Conservation (phyloP, 2,113 vertebrate genomes). For the Equus quagga region DNA sequence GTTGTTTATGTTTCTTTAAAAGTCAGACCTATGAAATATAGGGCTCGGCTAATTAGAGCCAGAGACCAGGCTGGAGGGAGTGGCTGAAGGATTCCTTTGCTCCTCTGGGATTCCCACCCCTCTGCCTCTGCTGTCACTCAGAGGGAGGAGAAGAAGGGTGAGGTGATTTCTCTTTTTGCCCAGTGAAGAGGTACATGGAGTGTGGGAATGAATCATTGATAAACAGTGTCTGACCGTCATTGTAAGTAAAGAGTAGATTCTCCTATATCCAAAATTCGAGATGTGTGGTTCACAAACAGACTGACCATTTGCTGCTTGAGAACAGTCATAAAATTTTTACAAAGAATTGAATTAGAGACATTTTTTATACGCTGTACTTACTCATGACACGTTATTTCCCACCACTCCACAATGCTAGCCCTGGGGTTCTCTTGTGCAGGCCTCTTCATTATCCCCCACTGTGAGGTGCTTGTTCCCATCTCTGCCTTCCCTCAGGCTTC, state of each 20-base stretch:
- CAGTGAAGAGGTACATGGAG: background rate
- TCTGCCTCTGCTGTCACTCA: background rate
- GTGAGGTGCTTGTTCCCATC: background rate
- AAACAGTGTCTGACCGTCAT: background rate
- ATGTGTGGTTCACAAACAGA: background rate
- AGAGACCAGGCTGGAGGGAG: background rate
- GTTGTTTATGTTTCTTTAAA: constrained; percentile 46
- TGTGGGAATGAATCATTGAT: background rate
- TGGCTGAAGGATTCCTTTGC: no score
- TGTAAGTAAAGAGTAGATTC: background rate
- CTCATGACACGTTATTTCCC: background rate
- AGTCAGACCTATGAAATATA: constrained; percentile 14
- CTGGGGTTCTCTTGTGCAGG: background rate
- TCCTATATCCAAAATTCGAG: background rate
- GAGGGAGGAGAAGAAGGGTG: background rate
- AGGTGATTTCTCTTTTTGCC: background rate
- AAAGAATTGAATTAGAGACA: background rate
- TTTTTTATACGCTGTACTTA: background rate
- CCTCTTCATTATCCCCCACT: rapidly evolving
- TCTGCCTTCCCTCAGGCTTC: background rate
- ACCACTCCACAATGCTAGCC: background rate
- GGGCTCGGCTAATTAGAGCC: constrained; percentile 31
- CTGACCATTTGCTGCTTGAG: background rate
- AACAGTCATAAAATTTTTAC: background rate
- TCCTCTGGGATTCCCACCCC: background rate